These are phyloP conservation scores for Telmatherina bonti DNA, from an alignment of 2,797 vertebrate species.

Conservation along the genomic window DNA sequence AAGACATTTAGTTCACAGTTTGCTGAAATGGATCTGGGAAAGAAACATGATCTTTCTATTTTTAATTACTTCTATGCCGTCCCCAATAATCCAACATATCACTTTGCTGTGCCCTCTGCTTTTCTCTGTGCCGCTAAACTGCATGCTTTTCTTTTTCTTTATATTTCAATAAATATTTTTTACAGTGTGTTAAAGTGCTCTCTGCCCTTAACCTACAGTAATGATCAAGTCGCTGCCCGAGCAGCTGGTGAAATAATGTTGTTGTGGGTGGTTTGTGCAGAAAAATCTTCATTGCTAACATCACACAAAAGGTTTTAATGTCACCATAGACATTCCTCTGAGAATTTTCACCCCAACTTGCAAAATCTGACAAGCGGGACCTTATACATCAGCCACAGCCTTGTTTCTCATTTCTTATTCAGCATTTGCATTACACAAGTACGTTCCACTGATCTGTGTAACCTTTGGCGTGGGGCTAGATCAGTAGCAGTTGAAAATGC, in stretches of 20 bases:
- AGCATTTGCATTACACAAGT: constrained; percentile 65
- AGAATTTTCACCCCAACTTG: constrained; percentile 25
- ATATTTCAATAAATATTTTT: constrained; percentile 18
- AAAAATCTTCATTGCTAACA: constrained; percentile 38
- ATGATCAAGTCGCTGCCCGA: constrained; percentile 15
- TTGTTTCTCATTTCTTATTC: constrained; percentile 45
- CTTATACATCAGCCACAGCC: constrained; percentile 54
- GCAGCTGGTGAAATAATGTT: constrained; percentile 40
- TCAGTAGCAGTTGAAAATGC: constrained; percentile 57
- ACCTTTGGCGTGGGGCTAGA: constrained; percentile 61
- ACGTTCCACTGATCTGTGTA: constrained; percentile 59
- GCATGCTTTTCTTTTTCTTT: neutral
- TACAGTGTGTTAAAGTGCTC: constrained; percentile 12
- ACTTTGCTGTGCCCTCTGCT: constrained; percentile 6
- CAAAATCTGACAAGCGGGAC: constrained; percentile 32
- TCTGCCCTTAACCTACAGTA: constrained; percentile 20
- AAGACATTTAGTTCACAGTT: constrained; percentile 51
- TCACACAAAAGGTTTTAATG: constrained; percentile 39
- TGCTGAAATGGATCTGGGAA: constrained; percentile 50
- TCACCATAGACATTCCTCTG: constrained; percentile 36
- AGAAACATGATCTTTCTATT: constrained; percentile 56
- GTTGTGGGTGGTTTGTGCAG: constrained; percentile 39
- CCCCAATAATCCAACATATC: constrained; percentile 47
- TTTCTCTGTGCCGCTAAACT: neutral
- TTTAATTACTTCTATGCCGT: constrained; percentile 59